Conservation (phyloP, 2,113 vertebrate species). For the Myrmecophaga tridactyla region DNA sequence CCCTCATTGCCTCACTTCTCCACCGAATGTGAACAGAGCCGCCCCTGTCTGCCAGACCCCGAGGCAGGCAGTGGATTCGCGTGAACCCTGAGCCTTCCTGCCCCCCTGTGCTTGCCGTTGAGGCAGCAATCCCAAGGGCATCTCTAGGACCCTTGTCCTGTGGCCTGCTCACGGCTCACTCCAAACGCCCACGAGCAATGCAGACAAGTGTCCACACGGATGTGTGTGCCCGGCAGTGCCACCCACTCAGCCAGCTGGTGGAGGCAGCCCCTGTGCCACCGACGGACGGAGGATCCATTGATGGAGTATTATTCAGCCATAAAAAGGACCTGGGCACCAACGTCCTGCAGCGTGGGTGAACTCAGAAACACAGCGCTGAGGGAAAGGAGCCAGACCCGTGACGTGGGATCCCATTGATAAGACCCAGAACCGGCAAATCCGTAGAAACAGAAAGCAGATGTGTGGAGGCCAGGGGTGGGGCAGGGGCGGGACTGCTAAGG, state of each 20-base stretch:
- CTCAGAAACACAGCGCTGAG: too few species aligned
- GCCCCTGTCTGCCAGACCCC: too few species aligned
- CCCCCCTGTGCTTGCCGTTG: fast-evolving
- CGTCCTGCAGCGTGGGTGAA: fast-evolving
- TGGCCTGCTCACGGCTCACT: neutral
- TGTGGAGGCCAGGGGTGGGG: fast-evolving
- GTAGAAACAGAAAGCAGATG: neutral
- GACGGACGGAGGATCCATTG: fast-evolving
- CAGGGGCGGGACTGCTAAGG: fast-evolving
- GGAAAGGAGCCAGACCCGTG: too few species aligned
- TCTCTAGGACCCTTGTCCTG: too few species aligned
- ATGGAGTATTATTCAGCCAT: fast-evolving
- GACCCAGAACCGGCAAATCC: neutral
- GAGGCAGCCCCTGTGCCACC: neutral
- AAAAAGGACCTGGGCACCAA: fast-evolving
- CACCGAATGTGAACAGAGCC: too few species aligned
- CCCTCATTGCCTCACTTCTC: neutral
- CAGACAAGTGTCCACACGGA: too few species aligned
- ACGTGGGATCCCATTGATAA: fast-evolving
- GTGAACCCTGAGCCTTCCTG: fast-evolving
- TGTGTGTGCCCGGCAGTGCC: too few species aligned
- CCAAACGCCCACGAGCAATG: neutral
- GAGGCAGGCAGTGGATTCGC: neutral
- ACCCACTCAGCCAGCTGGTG: neutral
- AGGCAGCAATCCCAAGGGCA: too few species aligned